Base-by-base conservation (phyloP, 2,888 invertebrate species). In the Drosophila putrida region DNA sequence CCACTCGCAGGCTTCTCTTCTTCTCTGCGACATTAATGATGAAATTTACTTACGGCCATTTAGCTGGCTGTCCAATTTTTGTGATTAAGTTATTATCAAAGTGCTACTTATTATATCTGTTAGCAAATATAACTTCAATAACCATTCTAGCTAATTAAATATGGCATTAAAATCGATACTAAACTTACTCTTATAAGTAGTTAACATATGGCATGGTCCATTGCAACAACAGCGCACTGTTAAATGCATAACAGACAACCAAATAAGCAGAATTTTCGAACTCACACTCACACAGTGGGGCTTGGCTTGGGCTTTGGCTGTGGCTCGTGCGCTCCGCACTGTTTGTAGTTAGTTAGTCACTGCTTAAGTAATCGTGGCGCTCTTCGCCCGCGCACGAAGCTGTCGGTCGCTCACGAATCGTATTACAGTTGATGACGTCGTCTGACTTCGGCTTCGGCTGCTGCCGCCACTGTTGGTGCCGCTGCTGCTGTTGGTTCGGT, bases 351-450 rank as follows among this genome's bases (percentile, higher is more conserved):
- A 64, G 75, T 82, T 80, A 82, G 79, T 82, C 79, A 82, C 68
- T 79, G 79, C 79, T 78, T 82, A 81, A 78, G 78, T 82, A 71
- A 75, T 78, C 75, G 79, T 71, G 54, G 55, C 69, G 77, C 71
- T 81, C 84, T 80, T 82, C 65, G 86, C 38, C 86, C 67, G 62
- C 67, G 58, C 54, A 82, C 75, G 80, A 68, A 80, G 80, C 76
- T 80, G 55, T 63, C 71, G 71, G 69, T 35, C 49, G 58, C 62
- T 33, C 61, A 61, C 80, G 75, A 79, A 53, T 71, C 74, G 72
- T 62, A 75, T 80, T 75, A 80, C 82, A 77, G 61, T 50, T 57
- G 60, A 31, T 53, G 53, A 47, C 60, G 43, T 65, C 68, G 73
- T 58, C 15, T 47, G 58, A 66, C 78, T 77, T 77, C 78, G 79